Base-by-base conservation (phyloP, 1,140 invertebrate genomes). In the Hormaphis cornu region DNA sequence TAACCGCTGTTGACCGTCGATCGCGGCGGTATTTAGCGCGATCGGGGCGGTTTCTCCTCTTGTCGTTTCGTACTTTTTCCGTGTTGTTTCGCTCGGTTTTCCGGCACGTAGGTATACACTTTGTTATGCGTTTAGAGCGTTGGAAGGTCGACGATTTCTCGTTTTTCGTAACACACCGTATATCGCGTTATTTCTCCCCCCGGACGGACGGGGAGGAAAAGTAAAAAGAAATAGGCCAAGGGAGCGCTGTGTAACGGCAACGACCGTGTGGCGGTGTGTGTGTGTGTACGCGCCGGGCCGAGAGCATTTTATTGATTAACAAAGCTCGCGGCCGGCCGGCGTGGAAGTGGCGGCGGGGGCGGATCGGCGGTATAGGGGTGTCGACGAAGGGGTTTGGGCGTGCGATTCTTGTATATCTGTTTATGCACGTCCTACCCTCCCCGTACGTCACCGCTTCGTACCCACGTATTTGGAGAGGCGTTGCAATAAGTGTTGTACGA, bases 251-350 rank as follows among this genome's bases (percentile, higher is more conserved):
- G 61, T 70, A 72, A 54, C n/a, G n/a, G n/a, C n/a, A 40, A 10
- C 61, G 40, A 71, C 52, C 48, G 71, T 18, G 72, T 70, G 63
- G 66, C 73, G 71, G 54, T 33, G 75, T 73, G 35, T 48, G 42
- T 50, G 56, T 69, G 66, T 61, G 24, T 72, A 52, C 72, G 69
- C 18, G 40, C 33, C 26, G 35, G 28, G 22, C 37, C 44, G 40
- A 56, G 54, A 59, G 58, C 42, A 70, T 44, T 70, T 56, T 70
- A 69, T 66, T 66, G 61, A 66, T 66, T 48, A 66, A 66, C 61
- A 66, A 66, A 66, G 61, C 61, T 66, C 59, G 24, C 42, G 30
- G 30, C 4, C 20, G 24, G 42, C 28, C 3, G 48, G 40, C 18
- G 24, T 66, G 61, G 42, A 46, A 52, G 42, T 66, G 61, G 61